phyloP scores from a whole-genome alignment of 2,797 vertebrate species.

The Cyprinella venusta region DNA sequence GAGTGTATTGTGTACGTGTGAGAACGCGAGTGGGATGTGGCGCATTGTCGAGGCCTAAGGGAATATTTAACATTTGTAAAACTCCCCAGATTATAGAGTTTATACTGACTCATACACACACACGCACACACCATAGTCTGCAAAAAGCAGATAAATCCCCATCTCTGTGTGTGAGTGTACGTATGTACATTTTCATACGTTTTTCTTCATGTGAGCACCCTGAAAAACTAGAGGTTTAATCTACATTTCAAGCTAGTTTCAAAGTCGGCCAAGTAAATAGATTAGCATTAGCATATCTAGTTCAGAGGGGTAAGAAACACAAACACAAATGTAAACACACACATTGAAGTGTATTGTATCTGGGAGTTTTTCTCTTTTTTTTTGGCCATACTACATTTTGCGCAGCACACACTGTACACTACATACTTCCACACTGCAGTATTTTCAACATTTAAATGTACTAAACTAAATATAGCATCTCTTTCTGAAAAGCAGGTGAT shows the following conservation, averaged over 20 bases:
- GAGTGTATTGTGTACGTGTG: slow-evolving; percentile 31
- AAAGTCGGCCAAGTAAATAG: slow-evolving; percentile 10
- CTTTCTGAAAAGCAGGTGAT: neutral
- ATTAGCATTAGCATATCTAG: slow-evolving; percentile 1
- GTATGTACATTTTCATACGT: neutral
- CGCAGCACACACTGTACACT: neutral
- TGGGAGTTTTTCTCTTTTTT: neutral
- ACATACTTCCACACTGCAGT: neutral
- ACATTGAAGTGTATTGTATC: slow-evolving; percentile 7
- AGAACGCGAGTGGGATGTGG: slow-evolving; percentile 31
- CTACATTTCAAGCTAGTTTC: slow-evolving; percentile 12
- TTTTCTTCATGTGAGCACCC: slow-evolving; percentile 18
- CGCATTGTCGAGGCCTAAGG: slow-evolving; percentile 53
- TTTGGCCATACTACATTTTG: neutral
- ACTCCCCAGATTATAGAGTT: slow-evolving; percentile 46
- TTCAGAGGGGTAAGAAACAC: slow-evolving; percentile 34
- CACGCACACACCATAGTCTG: neutral
- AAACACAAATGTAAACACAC: slow-evolving; percentile 16
- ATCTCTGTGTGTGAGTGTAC: neutral
- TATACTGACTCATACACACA: slow-evolving; percentile 8
- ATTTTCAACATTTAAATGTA: neutral
- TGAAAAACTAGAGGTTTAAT: slow-evolving; percentile 8
- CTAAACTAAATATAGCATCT: neutral
- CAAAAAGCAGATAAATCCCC: slow-evolving; percentile 10
- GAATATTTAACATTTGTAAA: slow-evolving; percentile 68